These are phyloP conservation scores for Caenorhabditis sp. DNA, from an alignment of 2,888 invertebrate species.

Conservation along the genomic window DNA sequence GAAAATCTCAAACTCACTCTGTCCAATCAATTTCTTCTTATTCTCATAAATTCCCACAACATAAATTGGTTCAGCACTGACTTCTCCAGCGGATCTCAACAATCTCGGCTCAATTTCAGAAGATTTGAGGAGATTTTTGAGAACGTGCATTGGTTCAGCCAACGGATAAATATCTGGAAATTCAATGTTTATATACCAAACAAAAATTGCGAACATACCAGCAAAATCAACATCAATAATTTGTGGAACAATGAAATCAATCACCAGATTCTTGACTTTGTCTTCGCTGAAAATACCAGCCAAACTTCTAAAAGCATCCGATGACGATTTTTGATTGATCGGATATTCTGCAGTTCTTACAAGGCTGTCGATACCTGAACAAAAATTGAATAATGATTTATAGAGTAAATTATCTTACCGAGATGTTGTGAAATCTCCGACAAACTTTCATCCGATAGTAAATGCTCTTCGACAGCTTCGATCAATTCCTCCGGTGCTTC, in stretches of 20 bases:
- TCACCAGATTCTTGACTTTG: slow-evolving; percentile 81
- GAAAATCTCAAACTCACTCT: slow-evolving; percentile 82
- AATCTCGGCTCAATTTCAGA: slow-evolving; percentile 76
- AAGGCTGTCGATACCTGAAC: slow-evolving; percentile 58
- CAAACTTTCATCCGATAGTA: slow-evolving; percentile 37
- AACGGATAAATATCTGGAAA: slow-evolving; percentile 80
- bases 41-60: slow-evolving; percentile 87
- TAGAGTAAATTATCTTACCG: too few species aligned
- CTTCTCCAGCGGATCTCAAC: slow-evolving; percentile 81
- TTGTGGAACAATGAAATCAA: slow-evolving; percentile 84
- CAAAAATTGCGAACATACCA: slow-evolving; percentile 5
- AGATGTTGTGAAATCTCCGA: slow-evolving; percentile 33
- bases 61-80: slow-evolving; percentile 84
- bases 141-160: slow-evolving; percentile 79
- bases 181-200: background rate
- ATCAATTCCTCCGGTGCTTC: slow-evolving; percentile 82
- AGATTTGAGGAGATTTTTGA: slow-evolving; percentile 77
- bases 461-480: slow-evolving; percentile 69
- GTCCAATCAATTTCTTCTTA: slow-evolving; percentile 74
- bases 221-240: slow-evolving; percentile 84
- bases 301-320: slow-evolving; percentile 83
- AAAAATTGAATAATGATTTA: background rate
- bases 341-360: slow-evolving; percentile 66
- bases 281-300: slow-evolving; percentile 79
- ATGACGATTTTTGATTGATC: slow-evolving; percentile 75